Evolutionary conservation across 2,888 invertebrate genomes (phyloP), one percentile per base, ranked within the genome.

Genomic region (Leuctra nigra): DNA sequence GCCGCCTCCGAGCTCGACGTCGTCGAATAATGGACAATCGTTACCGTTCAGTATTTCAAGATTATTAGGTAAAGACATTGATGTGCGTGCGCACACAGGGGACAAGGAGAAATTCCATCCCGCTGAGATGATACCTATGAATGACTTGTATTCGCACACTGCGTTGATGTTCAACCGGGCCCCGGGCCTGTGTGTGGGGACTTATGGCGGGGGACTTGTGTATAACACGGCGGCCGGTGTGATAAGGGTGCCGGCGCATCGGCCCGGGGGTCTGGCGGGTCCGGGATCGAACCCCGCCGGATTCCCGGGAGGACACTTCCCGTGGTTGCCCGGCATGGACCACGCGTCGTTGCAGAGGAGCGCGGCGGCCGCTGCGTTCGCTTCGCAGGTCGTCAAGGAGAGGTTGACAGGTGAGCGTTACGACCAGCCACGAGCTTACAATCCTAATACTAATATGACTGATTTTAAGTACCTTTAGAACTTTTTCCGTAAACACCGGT

Each of bases 1-100:
- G 11, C 59, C 55, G 22, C 57, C 54, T 36, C 60, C 50, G 25
- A 48, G 48, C 18, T 53, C 50, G 46, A 56, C 58, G 2, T 39
- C 58, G 23, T 39, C 54, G 24, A 47, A 23, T n/a, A 47, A 44
- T 18, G 57, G 59, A 4, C 59, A 55, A 46, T 78, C 79, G 39
- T 68, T 89, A 64, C 86, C 88, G 57, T 89, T 89, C 75, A 88
- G 88, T 72, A 89, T 89, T 78, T 88, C 87, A 33, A 80, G 88
- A 67, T 76, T 89, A 66, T 74, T 87, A 67, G 86, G 86, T n/a
- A 85, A 85, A 72, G 84, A 84, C 63, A 84, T 84, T 64, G 85
- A 84, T 63, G 81, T 83, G 53, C 77, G 80, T 66, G 64, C 67
- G 2, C n/a, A n/a, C n/a, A n/a, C n/a, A n/a, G 77, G 77, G 35